Base-by-base conservation (phyloP, 2,888 invertebrate species). In the Amphipoea oculea region DNA sequence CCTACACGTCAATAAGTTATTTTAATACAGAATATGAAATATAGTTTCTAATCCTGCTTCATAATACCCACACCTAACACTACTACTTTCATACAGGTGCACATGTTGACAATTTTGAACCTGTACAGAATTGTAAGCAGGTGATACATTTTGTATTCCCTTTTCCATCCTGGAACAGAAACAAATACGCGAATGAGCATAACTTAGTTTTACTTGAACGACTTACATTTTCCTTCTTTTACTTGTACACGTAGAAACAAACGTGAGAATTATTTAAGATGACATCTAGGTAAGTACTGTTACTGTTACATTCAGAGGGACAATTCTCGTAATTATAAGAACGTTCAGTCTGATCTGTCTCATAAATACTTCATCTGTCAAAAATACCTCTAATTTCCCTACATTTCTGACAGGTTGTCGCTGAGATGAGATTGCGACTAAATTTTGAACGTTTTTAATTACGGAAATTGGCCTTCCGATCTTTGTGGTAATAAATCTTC, bases 61-160 rank as follows among this genome's bases (percentile, higher is more conserved):
- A 74, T 45, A 65, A 73, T 68, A 69, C 17, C n/a, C 2, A 12
- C 48, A 12, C 20, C 36, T 36, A 57, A 20, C 23, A 60, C 23
- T 40, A 48, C 48, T 62, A 40, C 57, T 71, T 72, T 51, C 76
- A 75, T 75, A 45, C 42, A 65, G 42, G 23, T 76, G 67, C 68
- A 72, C 48, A 65, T 51, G 76, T 60, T 76, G 68, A 81, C 82
- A 85, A 72, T 85, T 76, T 69, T 4, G 40, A 81, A 81, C 83
- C 65, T 69, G 86, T 60, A 4, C 69, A 40, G 84, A 84, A 84
- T 86, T 69, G 78, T 86, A 86, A 84, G 65, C 62, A 84, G 86
- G 23, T 68, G 67, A 67, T 82, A 78, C 36, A 83, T 73, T 85
- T 85, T 73, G 40, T 78, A 75, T 86, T 86, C 74, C 40, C 72